Evolutionary conservation across 2,797 vertebrate species (phyloP), one percentile per base, ranked within the genome.

Genomic region (Graptemys geographica): DNA sequence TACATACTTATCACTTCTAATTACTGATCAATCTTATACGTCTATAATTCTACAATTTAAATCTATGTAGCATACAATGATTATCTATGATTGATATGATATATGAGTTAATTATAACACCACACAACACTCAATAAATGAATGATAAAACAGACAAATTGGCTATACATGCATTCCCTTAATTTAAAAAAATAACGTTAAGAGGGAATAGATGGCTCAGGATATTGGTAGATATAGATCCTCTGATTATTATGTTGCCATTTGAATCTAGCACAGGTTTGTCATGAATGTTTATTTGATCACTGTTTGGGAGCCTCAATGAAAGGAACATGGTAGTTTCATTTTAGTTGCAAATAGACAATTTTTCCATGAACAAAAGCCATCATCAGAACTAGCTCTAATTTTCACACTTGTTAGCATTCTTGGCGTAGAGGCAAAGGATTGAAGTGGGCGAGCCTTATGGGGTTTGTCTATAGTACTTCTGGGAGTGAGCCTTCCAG

Each of bases 331-430:
- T 7, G 10, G 69, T 74, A 23, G 69, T 74, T 74, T 74, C 9
- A 41, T 7, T 74, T 74, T 11, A 74, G 19, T 74, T 74, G 23
- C 23, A 62, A 33, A 21, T 41, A 9, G 69, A 74, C 25, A 25
- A 6, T 44, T 74, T 6, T 6, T 41, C n/a, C 21, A 41, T 41
- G 23, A 74, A 74, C 33, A 13, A 78, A 62, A 81, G 37, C n/a
- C 8, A 1, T 25, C 9, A 15, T 2, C 1, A 0, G 72, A 65
- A 31, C 4, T 6, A 0, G 31, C 89, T 88, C 11, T 41, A 15
- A 4, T 1, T 56, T 87, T 6, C 55, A 3, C 4, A 79, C 18
- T 8, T 44, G 11, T 11, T 84, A 41, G 37, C 5, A 44, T 74
- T 2, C 55, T 25, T 55, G 15, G 3, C 19, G 4, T 49, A 25